phyloP scores from a whole-genome alignment of 37 sponge, comb jelly and placozoan genomes.

The Diacarnus erythraeanus region DNA sequence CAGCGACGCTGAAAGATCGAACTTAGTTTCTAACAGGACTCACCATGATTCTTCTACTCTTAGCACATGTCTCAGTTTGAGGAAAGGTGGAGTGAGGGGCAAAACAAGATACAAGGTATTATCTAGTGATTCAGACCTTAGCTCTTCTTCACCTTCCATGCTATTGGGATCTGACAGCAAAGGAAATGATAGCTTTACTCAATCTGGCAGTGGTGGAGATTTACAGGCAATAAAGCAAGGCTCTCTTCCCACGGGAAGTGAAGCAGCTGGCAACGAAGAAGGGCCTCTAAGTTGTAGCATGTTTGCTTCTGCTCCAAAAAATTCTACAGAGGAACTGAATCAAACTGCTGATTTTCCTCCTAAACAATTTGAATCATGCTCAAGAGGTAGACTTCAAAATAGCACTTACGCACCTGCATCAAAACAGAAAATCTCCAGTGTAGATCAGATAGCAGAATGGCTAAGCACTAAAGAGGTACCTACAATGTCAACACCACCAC shows the following conservation, averaged over 20 bases:
- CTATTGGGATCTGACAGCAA: background rate
- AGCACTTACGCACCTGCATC: background rate
- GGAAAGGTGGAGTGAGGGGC: background rate
- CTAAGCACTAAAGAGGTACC: background rate
- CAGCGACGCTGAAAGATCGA: too few relatives aligned
- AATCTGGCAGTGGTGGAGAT: background rate
- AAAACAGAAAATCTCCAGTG: background rate
- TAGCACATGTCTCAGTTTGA: background rate
- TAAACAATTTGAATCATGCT: too few relatives aligned
- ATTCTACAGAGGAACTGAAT: too few relatives aligned
- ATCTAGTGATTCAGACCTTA: background rate
- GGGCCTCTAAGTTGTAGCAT: constrained; percentile 9
- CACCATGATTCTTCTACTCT: background rate
- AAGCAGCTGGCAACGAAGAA: background rate
- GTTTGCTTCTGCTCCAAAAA: background rate
- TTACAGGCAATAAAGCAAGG: background rate
- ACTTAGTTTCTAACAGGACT: too few relatives aligned
- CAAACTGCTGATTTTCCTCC: too few relatives aligned
- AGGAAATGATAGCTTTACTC: background rate
- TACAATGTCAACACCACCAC: background rate
- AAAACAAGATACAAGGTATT: background rate
- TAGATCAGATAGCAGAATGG: background rate
- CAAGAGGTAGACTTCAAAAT: too few relatives aligned
- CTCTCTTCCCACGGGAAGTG: background rate
- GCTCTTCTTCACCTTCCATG: background rate